Percentiles rank a stretch among this genome's conserved stretches.
phyloP scores from a whole-genome alignment of 2,797 vertebrate species.

The Aselliscus stoliczkanus region DNA sequence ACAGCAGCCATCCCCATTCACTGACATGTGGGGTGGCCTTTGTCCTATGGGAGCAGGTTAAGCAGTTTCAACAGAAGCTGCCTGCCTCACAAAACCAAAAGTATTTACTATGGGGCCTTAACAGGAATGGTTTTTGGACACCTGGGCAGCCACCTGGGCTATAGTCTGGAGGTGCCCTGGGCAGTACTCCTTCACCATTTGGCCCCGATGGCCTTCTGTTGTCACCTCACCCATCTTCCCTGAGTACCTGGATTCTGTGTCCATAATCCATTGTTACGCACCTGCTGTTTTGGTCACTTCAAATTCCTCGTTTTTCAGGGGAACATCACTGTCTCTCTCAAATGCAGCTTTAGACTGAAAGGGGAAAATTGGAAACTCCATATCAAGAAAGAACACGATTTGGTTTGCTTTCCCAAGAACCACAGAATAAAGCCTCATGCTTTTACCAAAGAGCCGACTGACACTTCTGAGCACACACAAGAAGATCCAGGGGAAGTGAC shows the following conservation, averaged over 20 bases:
- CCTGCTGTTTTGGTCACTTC: slow-evolving; percentile 88
- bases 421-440: fast-evolving
- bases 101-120: neutral
- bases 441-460: fast-evolving
- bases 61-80: neutral
- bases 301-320: slow-evolving; percentile 91
- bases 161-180: too few relatives aligned
- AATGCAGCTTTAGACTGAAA: slow-evolving; percentile 88
- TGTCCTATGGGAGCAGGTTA: fast-evolving
- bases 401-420: neutral
- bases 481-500: neutral
- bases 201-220: neutral
- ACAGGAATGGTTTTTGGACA: fast-evolving
- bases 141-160: neutral
- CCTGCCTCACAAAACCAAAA: neutral
- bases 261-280: slow-evolving; percentile 57
- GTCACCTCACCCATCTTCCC: neutral
- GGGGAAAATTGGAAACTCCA: neutral
- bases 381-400: fast-evolving
- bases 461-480: neutral
- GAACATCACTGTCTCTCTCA: slow-evolving; percentile 85
- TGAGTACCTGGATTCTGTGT: neutral
- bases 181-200: neutral
- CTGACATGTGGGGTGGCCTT: neutral
- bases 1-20: fast-evolving